Conservation (phyloP, 1,140 invertebrate genomes). For the Procambarus clarkii region DNA sequence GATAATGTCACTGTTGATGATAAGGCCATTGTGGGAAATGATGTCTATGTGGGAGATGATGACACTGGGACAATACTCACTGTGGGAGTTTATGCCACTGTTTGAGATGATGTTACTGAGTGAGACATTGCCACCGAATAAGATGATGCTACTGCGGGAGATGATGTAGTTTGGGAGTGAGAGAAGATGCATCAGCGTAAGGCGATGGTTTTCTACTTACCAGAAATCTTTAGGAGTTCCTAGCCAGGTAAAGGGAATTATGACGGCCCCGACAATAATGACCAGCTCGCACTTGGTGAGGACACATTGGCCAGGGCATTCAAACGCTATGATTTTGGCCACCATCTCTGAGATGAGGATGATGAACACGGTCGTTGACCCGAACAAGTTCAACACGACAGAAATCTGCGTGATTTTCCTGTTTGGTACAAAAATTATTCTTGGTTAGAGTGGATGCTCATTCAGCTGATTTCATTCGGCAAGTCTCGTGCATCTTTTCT, state of each 20-base stretch:
- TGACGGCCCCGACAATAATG: slow-evolving; percentile 80
- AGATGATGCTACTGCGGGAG: too few species aligned
- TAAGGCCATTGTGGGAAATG: too few species aligned
- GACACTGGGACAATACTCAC: too few species aligned
- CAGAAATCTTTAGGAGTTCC: slow-evolving; percentile 85
- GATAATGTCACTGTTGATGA: too few species aligned
- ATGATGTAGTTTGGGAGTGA: neutral
- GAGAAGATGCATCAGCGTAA: neutral
- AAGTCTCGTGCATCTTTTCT: too few species aligned
- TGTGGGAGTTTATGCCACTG: too few species aligned
- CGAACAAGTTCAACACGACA: slow-evolving; percentile 81
- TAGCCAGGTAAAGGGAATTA: slow-evolving; percentile 83
- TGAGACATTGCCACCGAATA: too few species aligned
- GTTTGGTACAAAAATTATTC: neutral
- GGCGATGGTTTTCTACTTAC: slow-evolving; percentile 76
- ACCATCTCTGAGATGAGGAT: slow-evolving; percentile 81
- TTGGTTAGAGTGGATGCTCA: too few species aligned
- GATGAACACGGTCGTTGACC: slow-evolving; percentile 83
- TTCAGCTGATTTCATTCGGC: too few species aligned
- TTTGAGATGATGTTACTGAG: too few species aligned
- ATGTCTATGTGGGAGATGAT: too few species aligned
- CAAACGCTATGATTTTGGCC: slow-evolving; percentile 73
- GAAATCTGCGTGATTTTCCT: slow-evolving; percentile 41
- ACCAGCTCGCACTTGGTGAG: slow-evolving; percentile 80
- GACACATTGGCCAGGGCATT: slow-evolving; percentile 61